Evolutionary conservation across 2,113 vertebrate genomes (phyloP), one percentile per base, ranked within the genome.

Genomic region (Osmerus eperlanus): DNA sequence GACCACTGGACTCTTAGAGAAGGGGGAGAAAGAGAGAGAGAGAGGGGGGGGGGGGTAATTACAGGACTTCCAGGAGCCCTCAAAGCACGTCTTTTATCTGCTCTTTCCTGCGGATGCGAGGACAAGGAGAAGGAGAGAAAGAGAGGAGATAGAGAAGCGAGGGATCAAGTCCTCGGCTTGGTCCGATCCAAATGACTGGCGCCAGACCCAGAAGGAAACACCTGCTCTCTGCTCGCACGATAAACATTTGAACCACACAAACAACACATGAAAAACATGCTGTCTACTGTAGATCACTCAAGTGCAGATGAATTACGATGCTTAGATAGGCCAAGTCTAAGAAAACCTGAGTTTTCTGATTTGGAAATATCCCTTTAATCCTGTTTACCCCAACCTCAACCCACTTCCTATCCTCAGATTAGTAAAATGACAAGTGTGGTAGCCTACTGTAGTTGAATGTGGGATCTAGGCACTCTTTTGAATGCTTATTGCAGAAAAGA

Each of bases 11-110:
- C 58, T n/a, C 25, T 62, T 71, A n/a, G 36, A 67, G 41, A 71
- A 63, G 73, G 51, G 51, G 13, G 59, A 16, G n/a, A 51, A 47
- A 53, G 47, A 53, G 19, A 28, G 41, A 52, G 41, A 18, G 23
- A n/a, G 15, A 3, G 23, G 15, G 18, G 67, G 54, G 54, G 64
- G 62, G 74, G 53, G 9, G 52, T 89, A 89, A 90, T 90, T 90
- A 90, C 79, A 90, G 83, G 89, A 85, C 84, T 81, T 77, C 78
- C 65, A 51, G 53, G 75, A 77, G 78, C 81, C 82, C 87, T 91
- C 87, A 89, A 90, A 90, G 87, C 74, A 72, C 67, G 69, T 74
- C 85, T 89, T 90, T 92, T 77, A 91, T 90, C 77, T 81, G 69
- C 72, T 76, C 75, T 82, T 91, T 91, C 87, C 88, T 90, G 86